Conservation (phyloP, 2,113 vertebrate species). For the Mobula birostris region DNA sequence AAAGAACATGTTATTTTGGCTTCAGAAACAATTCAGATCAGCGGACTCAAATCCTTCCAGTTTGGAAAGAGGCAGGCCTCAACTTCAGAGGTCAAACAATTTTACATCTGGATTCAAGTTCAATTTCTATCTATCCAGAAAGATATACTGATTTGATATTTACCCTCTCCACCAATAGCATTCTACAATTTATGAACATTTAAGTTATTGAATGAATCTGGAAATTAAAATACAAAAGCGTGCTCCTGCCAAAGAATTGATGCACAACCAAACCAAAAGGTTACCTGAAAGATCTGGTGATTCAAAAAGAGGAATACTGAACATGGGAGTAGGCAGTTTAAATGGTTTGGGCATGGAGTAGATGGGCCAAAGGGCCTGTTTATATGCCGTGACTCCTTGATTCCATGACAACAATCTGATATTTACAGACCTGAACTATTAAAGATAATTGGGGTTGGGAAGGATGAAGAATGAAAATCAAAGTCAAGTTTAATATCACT, state of each 20-base stretch:
- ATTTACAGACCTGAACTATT: too few species aligned
- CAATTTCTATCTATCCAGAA: too few species aligned
- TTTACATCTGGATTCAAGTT: neutral
- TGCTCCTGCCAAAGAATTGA: neutral
- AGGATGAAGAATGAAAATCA: neutral
- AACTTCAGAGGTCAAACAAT: neutral
- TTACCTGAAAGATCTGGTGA: neutral
- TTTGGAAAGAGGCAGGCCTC: neutral
- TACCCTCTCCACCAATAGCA: neutral
- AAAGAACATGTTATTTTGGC: neutral
- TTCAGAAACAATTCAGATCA: neutral
- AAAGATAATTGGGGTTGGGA: too few species aligned
- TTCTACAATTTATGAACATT: neutral
- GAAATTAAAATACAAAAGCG: neutral
- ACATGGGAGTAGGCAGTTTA: neutral
- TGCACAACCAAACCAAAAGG: neutral
- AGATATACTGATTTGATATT: neutral
- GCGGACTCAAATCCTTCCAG: slow-evolving; percentile 2
- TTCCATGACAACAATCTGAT: neutral
- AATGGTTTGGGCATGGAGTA: too few species aligned
- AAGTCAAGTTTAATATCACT: too few species aligned
- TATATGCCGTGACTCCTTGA: too few species aligned
- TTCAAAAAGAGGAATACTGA: neutral
- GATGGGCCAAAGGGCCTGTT: too few species aligned
- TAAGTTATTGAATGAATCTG: neutral